Percentiles rank a stretch among this genome's conserved stretches.
These are phyloP conservation scores for Sebastes wilsoni DNA, from an alignment of 2,797 vertebrate species.

Conservation along the genomic window DNA sequence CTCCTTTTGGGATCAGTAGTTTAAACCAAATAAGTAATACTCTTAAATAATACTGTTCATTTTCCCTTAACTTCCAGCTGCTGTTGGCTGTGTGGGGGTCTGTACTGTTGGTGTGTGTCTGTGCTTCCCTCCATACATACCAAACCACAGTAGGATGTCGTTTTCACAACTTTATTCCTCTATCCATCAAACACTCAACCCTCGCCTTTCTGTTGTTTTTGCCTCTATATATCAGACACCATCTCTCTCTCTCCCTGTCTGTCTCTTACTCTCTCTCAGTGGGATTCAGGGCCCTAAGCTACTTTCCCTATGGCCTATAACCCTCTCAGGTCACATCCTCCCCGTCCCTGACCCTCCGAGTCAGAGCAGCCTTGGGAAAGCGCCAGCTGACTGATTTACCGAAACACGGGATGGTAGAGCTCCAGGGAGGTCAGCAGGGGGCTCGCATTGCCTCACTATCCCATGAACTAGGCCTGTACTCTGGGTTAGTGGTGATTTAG, in stretches of 20 bases:
- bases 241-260: slow-evolving; percentile 11
- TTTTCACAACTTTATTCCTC: slow-evolving; percentile 49
- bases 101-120: not conserved
- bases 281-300: slow-evolving; percentile 50
- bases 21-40: not conserved
- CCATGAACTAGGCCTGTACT: slow-evolving; percentile 62
- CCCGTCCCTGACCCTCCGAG: slow-evolving; percentile 68
- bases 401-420: slow-evolving; percentile 61
- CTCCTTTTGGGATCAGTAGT: not conserved
- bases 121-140: slow-evolving; percentile 16
- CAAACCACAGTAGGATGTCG: slow-evolving; percentile 31
- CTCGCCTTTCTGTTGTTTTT: slow-evolving; percentile 16
- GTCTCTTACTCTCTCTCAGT: slow-evolving; percentile 39
- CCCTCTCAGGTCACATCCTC: slow-evolving; percentile 70
- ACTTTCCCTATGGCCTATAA: slow-evolving; percentile 58
- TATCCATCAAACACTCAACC: slow-evolving; percentile 32
- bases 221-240: slow-evolving; percentile 28
- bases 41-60: not conserved
- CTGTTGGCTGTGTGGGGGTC: not conserved
- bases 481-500: slow-evolving; percentile 74
- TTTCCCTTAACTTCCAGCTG: not conserved
- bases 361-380: slow-evolving; percentile 79
- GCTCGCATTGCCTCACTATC: slow-evolving; percentile 67
- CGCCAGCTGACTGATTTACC: slow-evolving; percentile 81
- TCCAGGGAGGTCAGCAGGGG: slow-evolving; percentile 69